phyloP scores from a whole-genome alignment of 2,888 invertebrate genomes.

The Mythimna ferrago region DNA sequence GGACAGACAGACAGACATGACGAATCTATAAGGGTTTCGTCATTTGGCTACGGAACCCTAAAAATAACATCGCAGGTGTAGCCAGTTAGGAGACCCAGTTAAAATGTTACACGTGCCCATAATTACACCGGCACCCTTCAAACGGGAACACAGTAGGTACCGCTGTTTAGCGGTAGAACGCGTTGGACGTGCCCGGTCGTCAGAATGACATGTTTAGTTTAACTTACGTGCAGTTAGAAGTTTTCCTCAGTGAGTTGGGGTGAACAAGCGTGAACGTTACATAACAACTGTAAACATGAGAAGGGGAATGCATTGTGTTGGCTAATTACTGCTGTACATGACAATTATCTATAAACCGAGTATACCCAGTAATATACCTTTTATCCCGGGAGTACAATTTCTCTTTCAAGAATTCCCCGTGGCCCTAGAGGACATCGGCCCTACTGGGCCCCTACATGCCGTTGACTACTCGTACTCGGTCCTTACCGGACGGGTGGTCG shows the following conservation, averaged over 20 bases:
- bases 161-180: not conserved
- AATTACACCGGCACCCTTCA: slow-evolving; percentile 5
- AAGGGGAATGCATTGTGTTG: not conserved
- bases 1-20: too few species aligned
- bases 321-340: slow-evolving; percentile 2
- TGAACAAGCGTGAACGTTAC: slow-evolving; percentile 10
- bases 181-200: slow-evolving; percentile 2
- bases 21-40: too few species aligned
- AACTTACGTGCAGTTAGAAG: slow-evolving; percentile 37
- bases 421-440: too few species aligned
- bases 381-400: too few species aligned
- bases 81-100: not conserved
- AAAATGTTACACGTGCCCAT: not conserved
- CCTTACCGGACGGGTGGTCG: too few species aligned
- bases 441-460: too few species aligned
- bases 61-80: not conserved
- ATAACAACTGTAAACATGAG: slow-evolving; percentile 12
- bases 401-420: too few species aligned
- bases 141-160: not conserved
- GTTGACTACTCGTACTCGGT: too few species aligned
- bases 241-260: slow-evolving; percentile 9
- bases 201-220: slow-evolving; percentile 17
- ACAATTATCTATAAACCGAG: too few species aligned
- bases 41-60: too few species aligned
- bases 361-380: too few species aligned